These are phyloP conservation scores for Pelmatolapia mariae DNA, from an alignment of 2,113 vertebrate genomes.

Conservation along the genomic window DNA sequence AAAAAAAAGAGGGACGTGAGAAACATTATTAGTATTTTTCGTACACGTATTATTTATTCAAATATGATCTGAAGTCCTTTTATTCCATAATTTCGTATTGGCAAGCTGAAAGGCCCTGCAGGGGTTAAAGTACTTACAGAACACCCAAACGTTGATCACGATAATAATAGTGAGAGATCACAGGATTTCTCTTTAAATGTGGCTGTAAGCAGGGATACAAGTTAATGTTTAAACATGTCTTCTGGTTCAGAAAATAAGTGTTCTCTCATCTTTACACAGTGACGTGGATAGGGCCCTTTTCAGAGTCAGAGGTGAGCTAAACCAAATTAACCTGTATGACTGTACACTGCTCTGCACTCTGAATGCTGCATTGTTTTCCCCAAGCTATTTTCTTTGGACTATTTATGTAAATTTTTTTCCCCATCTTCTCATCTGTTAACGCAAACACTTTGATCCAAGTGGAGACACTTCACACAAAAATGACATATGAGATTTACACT, in stretches of 20 bases:
- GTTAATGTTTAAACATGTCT: neutral
- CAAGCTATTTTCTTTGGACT: neutral
- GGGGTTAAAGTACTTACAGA: neutral
- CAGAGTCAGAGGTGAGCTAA: neutral
- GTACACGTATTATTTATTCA: neutral
- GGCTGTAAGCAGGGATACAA: neutral
- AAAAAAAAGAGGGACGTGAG: neutral
- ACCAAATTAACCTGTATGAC: neutral
- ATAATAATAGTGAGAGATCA: neutral
- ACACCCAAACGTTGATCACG: neutral
- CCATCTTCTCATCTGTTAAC: neutral
- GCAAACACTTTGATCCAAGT: neutral
- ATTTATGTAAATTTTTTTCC: fast-evolving
- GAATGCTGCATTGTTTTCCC: neutral
- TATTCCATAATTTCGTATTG: neutral
- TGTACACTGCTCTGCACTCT: neutral
- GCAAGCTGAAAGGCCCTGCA: neutral
- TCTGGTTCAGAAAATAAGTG: neutral
- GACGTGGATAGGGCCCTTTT: neutral
- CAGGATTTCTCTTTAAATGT: neutral
- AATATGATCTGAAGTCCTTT: neutral
- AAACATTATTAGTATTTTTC: neutral
- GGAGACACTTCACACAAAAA: neutral
- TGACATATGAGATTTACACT: neutral
- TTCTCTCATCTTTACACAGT: neutral